A percentile compares a stretch with the other conserved stretches of the same genome.
These are phyloP conservation scores for Eptesicus fuscus DNA, from an alignment of 2,113 vertebrate genomes.

Conservation along the genomic window DNA sequence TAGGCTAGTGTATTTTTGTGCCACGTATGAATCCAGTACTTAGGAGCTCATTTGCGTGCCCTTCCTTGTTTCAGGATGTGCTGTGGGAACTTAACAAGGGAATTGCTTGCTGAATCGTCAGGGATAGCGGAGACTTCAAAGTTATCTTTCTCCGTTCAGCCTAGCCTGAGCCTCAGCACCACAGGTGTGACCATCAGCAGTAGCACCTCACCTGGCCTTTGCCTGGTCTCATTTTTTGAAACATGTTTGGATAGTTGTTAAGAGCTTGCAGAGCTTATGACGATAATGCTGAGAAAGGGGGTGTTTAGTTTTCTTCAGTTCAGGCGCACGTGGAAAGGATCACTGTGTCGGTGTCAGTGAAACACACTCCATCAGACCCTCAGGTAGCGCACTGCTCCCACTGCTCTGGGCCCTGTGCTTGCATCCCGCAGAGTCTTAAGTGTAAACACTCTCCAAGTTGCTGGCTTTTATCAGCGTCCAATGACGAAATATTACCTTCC, in stretches of 20 bases:
- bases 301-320: neutral
- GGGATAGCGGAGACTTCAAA: neutral
- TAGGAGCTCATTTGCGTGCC: neutral
- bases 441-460: neutral
- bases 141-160: neutral
- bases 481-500: neutral
- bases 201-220: neutral
- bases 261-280: neutral
- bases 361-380: neutral
- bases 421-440: neutral
- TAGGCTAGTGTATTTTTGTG: neutral
- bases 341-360: neutral
- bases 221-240: neutral
- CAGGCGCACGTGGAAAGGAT: neutral
- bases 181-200: neutral
- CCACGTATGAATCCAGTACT: neutral
- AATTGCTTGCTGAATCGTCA: neutral
- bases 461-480: neutral
- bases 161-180: neutral
- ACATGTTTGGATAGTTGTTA: neutral
- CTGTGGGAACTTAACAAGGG: neutral
- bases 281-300: neutral
- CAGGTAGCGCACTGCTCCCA: neutral
- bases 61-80: neutral
- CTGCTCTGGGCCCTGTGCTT: neutral